Percentiles rank a stretch among this genome's conserved stretches.
phyloP scores from a whole-genome alignment of 23 tunicate species.

The Trididemnum nubilum region DNA sequence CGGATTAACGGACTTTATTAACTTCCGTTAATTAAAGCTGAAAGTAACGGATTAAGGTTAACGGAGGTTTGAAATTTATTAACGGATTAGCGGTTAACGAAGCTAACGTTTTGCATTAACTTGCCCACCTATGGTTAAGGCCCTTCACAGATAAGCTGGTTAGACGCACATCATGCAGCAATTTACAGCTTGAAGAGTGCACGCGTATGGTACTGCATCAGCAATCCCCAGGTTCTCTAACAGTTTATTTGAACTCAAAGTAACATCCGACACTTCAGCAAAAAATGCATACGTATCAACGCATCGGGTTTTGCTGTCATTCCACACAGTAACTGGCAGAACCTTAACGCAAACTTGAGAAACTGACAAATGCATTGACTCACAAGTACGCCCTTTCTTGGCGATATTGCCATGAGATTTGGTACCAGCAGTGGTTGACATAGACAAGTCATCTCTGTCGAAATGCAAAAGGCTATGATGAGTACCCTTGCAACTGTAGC shows the following conservation, averaged over 20 bases:
- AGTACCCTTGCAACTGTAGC: background rate
- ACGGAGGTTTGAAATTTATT: no score
- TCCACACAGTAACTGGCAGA: background rate
- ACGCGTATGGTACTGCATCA: background rate
- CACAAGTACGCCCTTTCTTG: background rate
- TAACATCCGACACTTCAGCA: background rate
- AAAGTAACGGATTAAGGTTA: no score
- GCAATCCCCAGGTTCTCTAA: background rate
- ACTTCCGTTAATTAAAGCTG: no score
- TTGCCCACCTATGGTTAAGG: no score
- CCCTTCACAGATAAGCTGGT: background rate
- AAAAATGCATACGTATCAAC: background rate
- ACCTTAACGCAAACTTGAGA: background rate
- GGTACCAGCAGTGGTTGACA: background rate
- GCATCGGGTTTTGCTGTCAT: background rate
- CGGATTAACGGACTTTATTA: no score
- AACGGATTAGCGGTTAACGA: no score
- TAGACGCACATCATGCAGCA: background rate
- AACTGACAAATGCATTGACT: background rate
- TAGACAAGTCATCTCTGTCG: background rate
- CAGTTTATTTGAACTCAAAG: background rate
- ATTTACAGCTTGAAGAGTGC: background rate
- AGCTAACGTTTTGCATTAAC: no score
- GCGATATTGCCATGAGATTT: background rate
- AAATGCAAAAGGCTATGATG: background rate